Evolutionary conservation across 1,140 invertebrate species (phyloP).

Genomic region (Aphidius gifuensis): DNA sequence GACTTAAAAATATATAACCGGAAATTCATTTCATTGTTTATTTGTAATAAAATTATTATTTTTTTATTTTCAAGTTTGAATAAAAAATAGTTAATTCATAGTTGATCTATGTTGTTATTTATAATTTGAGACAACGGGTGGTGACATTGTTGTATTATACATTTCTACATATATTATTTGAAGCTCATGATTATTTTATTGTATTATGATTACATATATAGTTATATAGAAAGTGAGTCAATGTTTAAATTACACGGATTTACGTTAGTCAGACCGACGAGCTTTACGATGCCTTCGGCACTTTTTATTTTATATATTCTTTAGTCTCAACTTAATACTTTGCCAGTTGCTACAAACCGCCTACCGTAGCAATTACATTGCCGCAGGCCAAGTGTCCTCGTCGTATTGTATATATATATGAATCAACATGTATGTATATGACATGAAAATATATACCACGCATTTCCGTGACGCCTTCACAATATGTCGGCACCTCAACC

Average conservation of each 20-base stretch:
- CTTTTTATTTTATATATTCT: slow-evolving; percentile 25
- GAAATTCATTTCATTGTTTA: too few relatives aligned
- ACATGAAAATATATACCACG: slow-evolving; percentile 6
- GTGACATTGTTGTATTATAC: too few relatives aligned
- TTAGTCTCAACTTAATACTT: slow-evolving; percentile 17
- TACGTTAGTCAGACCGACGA: slow-evolving; percentile 27
- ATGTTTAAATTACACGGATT: slow-evolving; percentile 45
- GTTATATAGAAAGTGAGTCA: slow-evolving; percentile 35
- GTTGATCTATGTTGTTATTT: too few relatives aligned
- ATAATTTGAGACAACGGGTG: too few relatives aligned
- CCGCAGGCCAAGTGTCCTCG: slow-evolving; percentile 13
- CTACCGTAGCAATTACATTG: slow-evolving; percentile 37
- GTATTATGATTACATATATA: too few relatives aligned
- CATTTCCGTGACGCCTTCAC: slow-evolving; percentile 14
- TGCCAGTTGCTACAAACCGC: slow-evolving; percentile 21
- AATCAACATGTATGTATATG: not conserved
- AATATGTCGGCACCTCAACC: slow-evolving; percentile 22
- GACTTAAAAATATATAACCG: too few relatives aligned
- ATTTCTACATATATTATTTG: too few relatives aligned
- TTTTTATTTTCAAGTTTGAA: too few relatives aligned
- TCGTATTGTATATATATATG: too few relatives aligned
- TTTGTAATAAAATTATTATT: too few relatives aligned
- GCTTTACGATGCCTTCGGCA: slow-evolving; percentile 38
- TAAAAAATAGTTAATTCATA: too few relatives aligned
- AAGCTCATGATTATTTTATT: too few relatives aligned